Base-by-base conservation (phyloP, 1,140 invertebrate species). In the Nephila pilipes region DNA sequence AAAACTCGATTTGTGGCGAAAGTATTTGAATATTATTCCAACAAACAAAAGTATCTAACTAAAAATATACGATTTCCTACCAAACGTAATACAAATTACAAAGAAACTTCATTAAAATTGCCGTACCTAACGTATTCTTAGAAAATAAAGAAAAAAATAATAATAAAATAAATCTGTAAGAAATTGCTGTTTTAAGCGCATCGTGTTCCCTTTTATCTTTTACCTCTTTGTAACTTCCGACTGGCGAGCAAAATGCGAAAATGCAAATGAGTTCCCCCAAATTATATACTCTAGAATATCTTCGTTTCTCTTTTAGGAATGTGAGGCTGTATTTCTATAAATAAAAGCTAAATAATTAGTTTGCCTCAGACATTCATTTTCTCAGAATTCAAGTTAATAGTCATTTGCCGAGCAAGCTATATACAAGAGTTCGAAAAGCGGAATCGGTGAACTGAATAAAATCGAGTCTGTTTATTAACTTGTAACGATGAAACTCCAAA, bases 321-420 rank as follows among this genome's bases (percentile, higher is more conserved):
- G 16, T n/a, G 20, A 36, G 32, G 16, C 36, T 75, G 25, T 36
- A 29, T 75, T 75, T 75, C 69, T 29, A 75, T 75, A 75, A 75
- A 75, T 75, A 75, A 75, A 75, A 75, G 69, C 29, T 20, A 18
- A 36, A 75, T 75, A 32, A 75, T 36, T 75, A 75, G 69, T 36
- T 75, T 32, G 29, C 29, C 29, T 75, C 69, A 75, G 69, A 36
- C 69, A 16, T 36, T 75, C 69, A 20, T 75, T 75, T 75, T 75
- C 69, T 20, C 69, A 32, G 69, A 18, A 36, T 75, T 6, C 14
- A 16, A 32, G 69, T 32, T 32, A 75, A 75, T 75, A 36, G 69
- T 29, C 32, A 32, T 75, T 75, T 75, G 29, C 32, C 1, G 69
- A 1, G 18, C 14, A 75, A 75, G 25, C 1, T 60, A 20, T 18